phyloP scores from a whole-genome alignment of 2,113 vertebrate genomes.

The Rhinoptilus africanus region DNA sequence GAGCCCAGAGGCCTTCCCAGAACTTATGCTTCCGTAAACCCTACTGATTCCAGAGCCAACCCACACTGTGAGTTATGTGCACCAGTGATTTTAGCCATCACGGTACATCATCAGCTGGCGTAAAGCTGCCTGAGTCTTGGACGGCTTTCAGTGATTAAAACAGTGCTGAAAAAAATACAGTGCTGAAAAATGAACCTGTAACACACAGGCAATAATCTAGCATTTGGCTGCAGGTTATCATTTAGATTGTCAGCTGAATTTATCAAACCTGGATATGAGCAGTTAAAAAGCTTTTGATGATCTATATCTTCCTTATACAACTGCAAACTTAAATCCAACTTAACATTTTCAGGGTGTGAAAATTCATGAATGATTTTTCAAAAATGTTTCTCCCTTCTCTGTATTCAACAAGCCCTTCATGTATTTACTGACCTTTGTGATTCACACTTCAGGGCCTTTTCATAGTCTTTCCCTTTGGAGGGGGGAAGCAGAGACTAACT shows the following conservation, averaged over 20 bases:
- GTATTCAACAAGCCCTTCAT: background rate
- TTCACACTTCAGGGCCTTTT: background rate
- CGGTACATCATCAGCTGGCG: background rate
- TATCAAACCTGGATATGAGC: background rate
- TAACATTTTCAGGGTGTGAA: background rate
- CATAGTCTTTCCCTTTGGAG: background rate
- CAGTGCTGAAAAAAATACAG: background rate
- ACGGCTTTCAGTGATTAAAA: background rate
- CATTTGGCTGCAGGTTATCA: background rate
- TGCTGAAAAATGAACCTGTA: constrained; percentile 1
- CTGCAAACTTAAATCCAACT: background rate
- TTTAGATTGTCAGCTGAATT: background rate
- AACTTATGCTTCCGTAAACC: background rate
- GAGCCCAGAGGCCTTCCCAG: background rate
- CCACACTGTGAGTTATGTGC: background rate
- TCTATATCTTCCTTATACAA: background rate
- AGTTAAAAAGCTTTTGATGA: background rate
- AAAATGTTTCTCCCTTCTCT: background rate
- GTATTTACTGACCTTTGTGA: constrained; percentile 13
- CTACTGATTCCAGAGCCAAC: background rate
- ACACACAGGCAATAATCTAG: background rate
- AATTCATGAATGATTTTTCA: background rate
- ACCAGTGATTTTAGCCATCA: background rate
- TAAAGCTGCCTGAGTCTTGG: background rate
- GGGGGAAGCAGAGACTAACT: background rate